Conservation (phyloP, 2,113 vertebrate species). For the Seriola dumerili region DNA sequence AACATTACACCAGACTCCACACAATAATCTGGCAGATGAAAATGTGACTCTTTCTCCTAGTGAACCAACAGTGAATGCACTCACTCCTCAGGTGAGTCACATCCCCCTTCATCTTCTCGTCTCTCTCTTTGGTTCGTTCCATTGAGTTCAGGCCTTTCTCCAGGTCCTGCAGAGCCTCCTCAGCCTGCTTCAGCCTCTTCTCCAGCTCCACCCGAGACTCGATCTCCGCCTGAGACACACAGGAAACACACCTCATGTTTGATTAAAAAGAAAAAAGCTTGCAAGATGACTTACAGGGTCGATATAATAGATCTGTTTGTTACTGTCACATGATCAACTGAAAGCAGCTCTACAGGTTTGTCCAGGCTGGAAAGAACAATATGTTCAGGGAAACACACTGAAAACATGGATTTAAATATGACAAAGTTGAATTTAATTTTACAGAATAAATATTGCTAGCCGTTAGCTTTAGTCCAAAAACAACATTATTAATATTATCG, state of each 20-base stretch:
- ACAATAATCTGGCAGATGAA: background rate
- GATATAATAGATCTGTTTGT: too few species aligned
- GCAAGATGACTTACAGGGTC: too few species aligned
- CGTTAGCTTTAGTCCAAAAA: too few species aligned
- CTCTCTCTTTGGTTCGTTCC: conserved; percentile 90
- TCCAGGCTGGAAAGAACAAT: too few species aligned
- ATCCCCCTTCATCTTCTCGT: conserved; percentile 95
- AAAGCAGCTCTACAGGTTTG: too few species aligned
- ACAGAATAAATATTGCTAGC: too few species aligned
- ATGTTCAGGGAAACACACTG: too few species aligned
- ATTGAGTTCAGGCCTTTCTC: conserved; percentile 91
- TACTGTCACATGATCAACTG: too few species aligned
- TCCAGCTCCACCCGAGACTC: conserved; percentile 94
- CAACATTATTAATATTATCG: background rate
- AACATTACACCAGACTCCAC: background rate
- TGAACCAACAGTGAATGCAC: conserved; percentile 48
- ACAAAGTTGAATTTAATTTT: background rate
- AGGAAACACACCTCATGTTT: background rate
- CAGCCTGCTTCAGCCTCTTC: conserved; percentile 89
- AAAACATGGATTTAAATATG: background rate
- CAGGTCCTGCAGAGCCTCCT: conserved; percentile 91
- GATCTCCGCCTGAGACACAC: conserved; percentile 88
- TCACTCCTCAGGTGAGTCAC: conserved; percentile 95
- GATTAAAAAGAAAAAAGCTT: too few species aligned
- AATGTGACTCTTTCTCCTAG: background rate